Base-by-base conservation (phyloP, 2,888 invertebrate species). In the Pardosa pseudoannulata region DNA sequence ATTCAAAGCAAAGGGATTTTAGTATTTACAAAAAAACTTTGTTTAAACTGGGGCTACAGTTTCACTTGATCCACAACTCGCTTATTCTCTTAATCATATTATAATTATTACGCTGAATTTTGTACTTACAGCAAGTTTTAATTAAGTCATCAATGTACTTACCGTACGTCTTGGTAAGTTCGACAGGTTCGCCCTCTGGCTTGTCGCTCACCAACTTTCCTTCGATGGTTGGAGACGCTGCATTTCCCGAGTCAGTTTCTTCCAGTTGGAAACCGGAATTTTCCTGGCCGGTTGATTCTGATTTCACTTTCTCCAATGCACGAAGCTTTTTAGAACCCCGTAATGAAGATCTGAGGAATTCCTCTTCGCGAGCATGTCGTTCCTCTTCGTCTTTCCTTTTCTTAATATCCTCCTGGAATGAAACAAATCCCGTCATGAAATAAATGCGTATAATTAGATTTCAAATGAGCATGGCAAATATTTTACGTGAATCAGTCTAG, bases 241-340 rank as follows among this genome's bases (percentile, higher is more conserved):
- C 13, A 19, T 36, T 5, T 6, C 74, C 64, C 27, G n/a, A n/a
- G 31, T 85, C 86, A 0, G 89, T 90, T 74, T 91, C 91, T 74
- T 91, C 91, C 41, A 90, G 88, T 74, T 91, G 90, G 88, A 91
- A 92, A 71, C 91, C 92, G 80, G 91, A 90, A 89, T 92, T 92
- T 78, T 91, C 91, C 87, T 91, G 90, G 5, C 92, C 92, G 27
- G 90, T 23, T 0, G 50, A 16, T 0, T 64, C 75, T 27, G n/a
- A 29, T 41, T 46, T 46, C 19, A 29, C 68, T 13, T 90, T 90
- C 88, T 92, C 92, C 79, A 93, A 90, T 3, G 96, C 96, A 91
- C 97, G 97, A 64, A 99, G 94, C 92, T 98, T 98, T 90, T 96
- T 94, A 29, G 98, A 98, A 36, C 96, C 97, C 67, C 98, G 94